Evolutionary conservation across 2,888 invertebrate genomes (phyloP), one percentile per base, ranked within the genome.

Genomic region (Melieria crassipennis): DNA sequence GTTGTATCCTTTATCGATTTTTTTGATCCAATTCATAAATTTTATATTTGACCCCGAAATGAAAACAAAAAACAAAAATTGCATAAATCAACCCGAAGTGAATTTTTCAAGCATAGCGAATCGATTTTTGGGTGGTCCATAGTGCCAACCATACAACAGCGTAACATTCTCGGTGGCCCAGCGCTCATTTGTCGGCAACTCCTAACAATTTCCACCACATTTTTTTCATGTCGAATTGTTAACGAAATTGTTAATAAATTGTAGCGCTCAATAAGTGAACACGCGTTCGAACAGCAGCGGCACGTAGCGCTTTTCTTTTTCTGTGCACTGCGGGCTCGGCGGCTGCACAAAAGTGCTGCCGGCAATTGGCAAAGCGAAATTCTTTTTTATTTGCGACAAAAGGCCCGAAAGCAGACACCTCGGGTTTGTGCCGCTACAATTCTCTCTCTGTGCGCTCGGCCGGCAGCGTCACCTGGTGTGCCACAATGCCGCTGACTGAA

Each of bases 401-500:
- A 30, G 30, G 30, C 30, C 30, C 30, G 30, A 30, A 30, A 30
- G 30, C 30, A 30, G 30, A 30, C 30, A 30, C 30, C 30, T 30
- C 30, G 30, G 2, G 30, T 30, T 52, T 11, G 13, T 52, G 11
- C 52, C 52, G 52, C 9, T 52, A 52, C 52, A 52, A 7, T 52
- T 52, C 11, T 4, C 13, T 52, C 10, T 52, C 11, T 61, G 61
- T 61, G 80, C 79, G 80, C 79, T 78, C 78, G 81, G 73, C 79
- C 74, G 77, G 30, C 77, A 71, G 78, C 84, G 80, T 82, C 85
- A 84, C 84, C 84, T 84, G 85, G 83, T 80, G 78, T 75, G 79
- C 81, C 81, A 76, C 79, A 71, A 69, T 57, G 71, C 73, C 76
- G 83, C 82, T 83, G 82, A 77, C 73, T 72, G 71, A 75, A 73